These are phyloP conservation scores for Melipona bicolor DNA, from an alignment of 2,888 invertebrate genomes.

Conservation along the genomic window DNA sequence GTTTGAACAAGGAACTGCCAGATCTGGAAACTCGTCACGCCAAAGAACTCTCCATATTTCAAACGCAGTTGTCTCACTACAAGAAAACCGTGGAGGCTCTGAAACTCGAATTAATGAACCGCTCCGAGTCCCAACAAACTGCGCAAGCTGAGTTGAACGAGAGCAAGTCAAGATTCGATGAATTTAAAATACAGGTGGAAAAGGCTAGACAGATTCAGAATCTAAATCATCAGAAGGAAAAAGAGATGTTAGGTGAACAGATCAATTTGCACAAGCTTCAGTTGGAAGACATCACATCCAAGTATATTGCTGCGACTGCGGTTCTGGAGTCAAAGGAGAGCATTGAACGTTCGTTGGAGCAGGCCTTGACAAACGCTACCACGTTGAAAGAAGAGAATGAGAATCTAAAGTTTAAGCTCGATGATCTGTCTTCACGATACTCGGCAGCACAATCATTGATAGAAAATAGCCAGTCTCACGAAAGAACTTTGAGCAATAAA, in stretches of 20 bases:
- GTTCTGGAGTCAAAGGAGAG: slow-evolving; percentile 82
- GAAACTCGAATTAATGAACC: slow-evolving; percentile 77
- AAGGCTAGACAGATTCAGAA: slow-evolving; percentile 66
- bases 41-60: slow-evolving; percentile 80
- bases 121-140: slow-evolving; percentile 72
- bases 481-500: slow-evolving; percentile 73
- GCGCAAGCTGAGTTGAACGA: slow-evolving; percentile 71
- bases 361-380: slow-evolving; percentile 76
- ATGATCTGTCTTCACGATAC: slow-evolving; percentile 78
- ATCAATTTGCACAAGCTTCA: slow-evolving; percentile 78
- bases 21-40: slow-evolving; percentile 78
- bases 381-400: slow-evolving; percentile 77
- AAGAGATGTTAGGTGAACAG: slow-evolving; percentile 76
- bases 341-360: slow-evolving; percentile 81
- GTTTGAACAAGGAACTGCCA: slow-evolving; percentile 75
- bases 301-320: slow-evolving; percentile 77
- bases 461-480: slow-evolving; percentile 77
- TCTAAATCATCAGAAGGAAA: slow-evolving; percentile 73
- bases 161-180: slow-evolving; percentile 70
- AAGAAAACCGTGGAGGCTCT: slow-evolving; percentile 79
- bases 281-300: slow-evolving; percentile 80
- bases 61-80: slow-evolving; percentile 77
- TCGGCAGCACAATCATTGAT: slow-evolving; percentile 77
- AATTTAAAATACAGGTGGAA: slow-evolving; percentile 67
- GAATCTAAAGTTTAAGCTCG: slow-evolving; percentile 74